These are phyloP conservation scores for Salvelinus alpinus DNA, from an alignment of 2,113 vertebrate genomes.

Conservation along the genomic window DNA sequence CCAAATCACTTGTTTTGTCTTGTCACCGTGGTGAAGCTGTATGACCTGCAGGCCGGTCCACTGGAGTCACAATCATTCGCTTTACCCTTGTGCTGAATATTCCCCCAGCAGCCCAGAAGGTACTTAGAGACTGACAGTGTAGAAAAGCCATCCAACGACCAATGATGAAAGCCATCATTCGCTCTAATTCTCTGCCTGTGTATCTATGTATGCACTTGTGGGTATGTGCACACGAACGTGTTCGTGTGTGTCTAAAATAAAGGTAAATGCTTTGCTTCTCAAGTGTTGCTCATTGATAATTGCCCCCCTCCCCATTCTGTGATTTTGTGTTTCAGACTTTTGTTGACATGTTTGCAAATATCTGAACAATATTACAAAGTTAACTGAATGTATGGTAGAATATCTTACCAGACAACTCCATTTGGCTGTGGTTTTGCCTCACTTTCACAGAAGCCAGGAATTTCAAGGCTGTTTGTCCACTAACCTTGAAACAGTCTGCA, in stretches of 20 bases:
- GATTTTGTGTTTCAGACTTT: background rate
- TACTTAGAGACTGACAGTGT: background rate
- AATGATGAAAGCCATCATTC: background rate
- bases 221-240: background rate
- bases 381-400: background rate
- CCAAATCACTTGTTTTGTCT: conserved; percentile 5
- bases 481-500: background rate
- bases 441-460: background rate
- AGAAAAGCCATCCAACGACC: background rate
- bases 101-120: background rate
- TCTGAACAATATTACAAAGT: background rate
- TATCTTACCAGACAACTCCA: background rate
- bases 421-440: background rate
- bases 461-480: background rate
- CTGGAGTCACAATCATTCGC: background rate
- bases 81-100: conserved; percentile 9
- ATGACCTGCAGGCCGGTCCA: background rate
- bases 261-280: background rate
- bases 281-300: background rate
- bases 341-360: background rate
- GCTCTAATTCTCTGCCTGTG: background rate
- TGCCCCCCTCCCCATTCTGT: background rate
- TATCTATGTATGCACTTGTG: background rate
- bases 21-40: conserved; percentile 8
- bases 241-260: background rate